Evolutionary conservation across 2,888 invertebrate species (phyloP), one percentile per base, ranked within the genome.

Genomic region (Brenthis hecate): DNA sequence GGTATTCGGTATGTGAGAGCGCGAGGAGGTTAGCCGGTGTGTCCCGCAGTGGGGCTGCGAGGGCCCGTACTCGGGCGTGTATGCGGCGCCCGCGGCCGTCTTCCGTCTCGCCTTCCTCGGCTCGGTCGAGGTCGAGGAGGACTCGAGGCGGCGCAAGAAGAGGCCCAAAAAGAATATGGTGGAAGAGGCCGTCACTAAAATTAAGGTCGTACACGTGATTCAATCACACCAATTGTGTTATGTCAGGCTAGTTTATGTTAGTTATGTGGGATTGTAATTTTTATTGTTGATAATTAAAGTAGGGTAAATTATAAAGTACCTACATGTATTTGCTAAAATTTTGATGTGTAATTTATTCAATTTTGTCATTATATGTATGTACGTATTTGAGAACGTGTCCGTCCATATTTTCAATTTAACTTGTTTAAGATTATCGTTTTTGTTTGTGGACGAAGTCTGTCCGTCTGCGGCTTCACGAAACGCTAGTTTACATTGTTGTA

Each of bases 161-260:
- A 94, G 96, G 82, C 96, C 95, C 93, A 96, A 96, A 95, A 96
- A 96, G 95, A 95, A 96, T 93, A 96, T 96, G 96, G 96, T 97
- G 84, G 96, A 96, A 93, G 96, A 96, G 89, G 96, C 97, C 81
- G 96, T 96, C 92, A 95, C 95, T 90, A 96, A 96, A 93, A 96
- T 96, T 86, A 96, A 97, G 96, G 96, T 96, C 94, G 88, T 23
- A 60, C 48, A 54, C 13, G 36, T 43, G 36, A 28, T 28, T 50
- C 60, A 50, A 60, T 43, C 36, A 43, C 36, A 43, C 11, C 8
- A 8, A 23, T 60, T 60, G 60, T 60, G 36, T 56, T 32, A 36
- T 36, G 56, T 11, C 50, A 60, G 50, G 60, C 50, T 60, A 60
- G 50, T 36, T 6, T 36, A 36, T 16, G 48, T 32, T 48, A 47